Evolutionary conservation across 2,113 vertebrate species (phyloP), one percentile per base, ranked within the genome.

Genomic region (Corythornis cristatus): DNA sequence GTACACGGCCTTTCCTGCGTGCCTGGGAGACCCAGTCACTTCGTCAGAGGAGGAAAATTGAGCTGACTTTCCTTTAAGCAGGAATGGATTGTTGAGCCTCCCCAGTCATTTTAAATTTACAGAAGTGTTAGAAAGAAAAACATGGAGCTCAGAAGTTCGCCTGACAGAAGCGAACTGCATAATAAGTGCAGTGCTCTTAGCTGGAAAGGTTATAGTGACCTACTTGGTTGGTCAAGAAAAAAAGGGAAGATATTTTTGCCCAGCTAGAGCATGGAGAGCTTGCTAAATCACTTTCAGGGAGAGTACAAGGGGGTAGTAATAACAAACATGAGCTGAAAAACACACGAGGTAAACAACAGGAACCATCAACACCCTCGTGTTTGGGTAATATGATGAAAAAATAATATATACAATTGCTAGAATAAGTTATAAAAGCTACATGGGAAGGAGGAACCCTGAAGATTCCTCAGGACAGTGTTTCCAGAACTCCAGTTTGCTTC

Each of bases 201-300:
- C 50, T 21, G 6, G 51, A 11, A 23, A 66, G 87, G 73, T 21
- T 22, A 9, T 1, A 11, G 43, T 7, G 65, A 84, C 91, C 82
- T n/a, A 3, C 50, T 1, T 2, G 42, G 68, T 14, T 3, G 19
- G 9, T 12, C 8, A 28, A 26, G 48, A 22, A 19, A 25, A 33
- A 35, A 16, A 17, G 13, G 4, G 31, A 18, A 20, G 17, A 4
- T 19, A 3, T 8, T 43, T 65, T 15, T 15, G 8, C 31, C 16
- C 1, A 15, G 9, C 48, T 9, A 42, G 14, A 83, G 31, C 51
- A 18, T 3, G 0, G 0, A 3, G 48, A 0, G 19, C 3, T 28
- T 33, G 23, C 68, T 28, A 0, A 12, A 65, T 25, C 45, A 3
- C 72, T 6, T 19, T 2, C 9, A 35, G 37, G 35, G 20, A 7